Evolutionary conservation across 2,888 invertebrate species (phyloP).

Genomic region (Agriopis aurantiaria): DNA sequence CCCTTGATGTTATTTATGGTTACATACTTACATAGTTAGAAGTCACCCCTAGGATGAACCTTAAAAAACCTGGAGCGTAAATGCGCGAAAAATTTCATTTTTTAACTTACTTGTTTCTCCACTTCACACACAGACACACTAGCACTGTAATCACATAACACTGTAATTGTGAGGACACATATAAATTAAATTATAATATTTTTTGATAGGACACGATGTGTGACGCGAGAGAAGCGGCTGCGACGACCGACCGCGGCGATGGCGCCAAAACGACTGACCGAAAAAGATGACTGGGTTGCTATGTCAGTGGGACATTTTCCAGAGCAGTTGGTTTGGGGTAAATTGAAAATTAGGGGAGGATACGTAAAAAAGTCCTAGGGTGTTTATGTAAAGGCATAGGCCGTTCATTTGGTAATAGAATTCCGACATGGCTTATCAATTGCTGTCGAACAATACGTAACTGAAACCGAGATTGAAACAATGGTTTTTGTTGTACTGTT

Average conservation of each 20-base stretch:
- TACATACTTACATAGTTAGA: constrained; percentile 9
- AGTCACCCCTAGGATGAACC: constrained; percentile 33
- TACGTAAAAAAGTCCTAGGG: neutral
- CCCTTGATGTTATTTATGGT: constrained; percentile 33
- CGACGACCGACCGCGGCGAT: constrained; percentile 62
- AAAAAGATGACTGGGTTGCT: constrained; percentile 64
- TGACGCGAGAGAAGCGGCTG: constrained; percentile 44
- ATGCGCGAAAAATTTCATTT: constrained; percentile 5
- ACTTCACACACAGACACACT: constrained; percentile 53
- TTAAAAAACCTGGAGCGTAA: constrained; percentile 27
- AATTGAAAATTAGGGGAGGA: constrained; percentile 34
- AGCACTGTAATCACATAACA: constrained; percentile 47
- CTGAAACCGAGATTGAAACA: too few relatives aligned
- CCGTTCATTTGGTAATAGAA: too few relatives aligned
- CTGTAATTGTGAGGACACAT: constrained; percentile 47
- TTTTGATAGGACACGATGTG: constrained; percentile 60
- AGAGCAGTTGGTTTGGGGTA: constrained; percentile 35
- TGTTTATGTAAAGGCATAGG: neutral
- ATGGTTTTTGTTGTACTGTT: too few relatives aligned
- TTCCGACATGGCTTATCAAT: too few relatives aligned
- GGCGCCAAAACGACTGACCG: constrained; percentile 78
- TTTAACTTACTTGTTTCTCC: constrained; percentile 23
- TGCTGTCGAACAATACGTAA: too few relatives aligned
- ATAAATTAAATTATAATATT: constrained; percentile 51
- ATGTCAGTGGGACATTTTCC: constrained; percentile 49